These are phyloP conservation scores for Pomatorhinus ruficollis DNA, from an alignment of 2,113 vertebrate species.

Conservation along the genomic window DNA sequence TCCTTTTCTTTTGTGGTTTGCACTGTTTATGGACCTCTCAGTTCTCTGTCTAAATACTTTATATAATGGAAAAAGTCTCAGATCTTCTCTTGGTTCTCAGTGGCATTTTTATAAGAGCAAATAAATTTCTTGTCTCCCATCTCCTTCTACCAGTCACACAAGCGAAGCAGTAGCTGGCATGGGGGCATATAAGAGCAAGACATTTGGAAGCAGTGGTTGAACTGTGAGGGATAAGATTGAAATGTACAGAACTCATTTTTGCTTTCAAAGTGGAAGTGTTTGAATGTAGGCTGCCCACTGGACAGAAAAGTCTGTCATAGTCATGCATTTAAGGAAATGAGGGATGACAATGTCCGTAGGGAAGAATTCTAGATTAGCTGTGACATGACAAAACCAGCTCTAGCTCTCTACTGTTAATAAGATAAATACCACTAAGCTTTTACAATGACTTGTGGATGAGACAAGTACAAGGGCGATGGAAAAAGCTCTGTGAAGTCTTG, in stretches of 20 bases:
- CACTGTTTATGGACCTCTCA: background rate
- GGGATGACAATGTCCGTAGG: background rate
- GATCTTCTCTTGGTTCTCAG: background rate
- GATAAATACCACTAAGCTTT: background rate
- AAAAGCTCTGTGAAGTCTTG: background rate
- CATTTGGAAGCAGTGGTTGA: background rate
- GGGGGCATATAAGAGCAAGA: background rate
- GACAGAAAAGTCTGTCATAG: background rate
- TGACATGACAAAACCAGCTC: background rate
- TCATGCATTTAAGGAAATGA: rapidly evolving
- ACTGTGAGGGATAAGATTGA: background rate
- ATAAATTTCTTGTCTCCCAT: background rate
- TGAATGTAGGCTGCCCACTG: background rate
- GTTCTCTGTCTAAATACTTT: background rate
- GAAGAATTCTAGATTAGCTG: background rate
- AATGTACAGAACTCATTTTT: background rate
- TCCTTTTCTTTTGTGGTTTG: background rate
- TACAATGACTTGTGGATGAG: background rate
- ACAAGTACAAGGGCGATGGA: background rate
- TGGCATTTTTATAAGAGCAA: background rate
- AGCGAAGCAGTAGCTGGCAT: background rate
- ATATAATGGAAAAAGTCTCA: background rate
- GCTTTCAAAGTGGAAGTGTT: background rate
- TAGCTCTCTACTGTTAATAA: background rate
- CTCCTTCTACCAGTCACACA: background rate